A percentile compares a stretch with the other conserved stretches of the same genome.
These are phyloP conservation scores for Calypte anna DNA, from an alignment of 2,113 vertebrate genomes.

Conservation along the genomic window DNA sequence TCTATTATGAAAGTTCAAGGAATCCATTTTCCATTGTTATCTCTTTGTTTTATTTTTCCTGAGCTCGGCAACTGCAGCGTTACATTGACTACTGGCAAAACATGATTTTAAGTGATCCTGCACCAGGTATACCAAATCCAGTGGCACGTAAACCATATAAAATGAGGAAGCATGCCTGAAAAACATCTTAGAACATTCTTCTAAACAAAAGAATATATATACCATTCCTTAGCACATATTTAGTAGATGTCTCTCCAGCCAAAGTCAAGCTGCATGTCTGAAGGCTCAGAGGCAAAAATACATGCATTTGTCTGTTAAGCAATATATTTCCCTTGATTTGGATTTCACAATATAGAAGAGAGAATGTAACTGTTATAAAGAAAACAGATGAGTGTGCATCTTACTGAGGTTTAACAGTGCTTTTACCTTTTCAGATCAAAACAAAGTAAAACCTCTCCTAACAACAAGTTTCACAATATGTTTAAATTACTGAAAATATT, in stretches of 20 bases:
- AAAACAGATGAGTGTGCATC: background rate
- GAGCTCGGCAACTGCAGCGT: background rate
- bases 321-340: background rate
- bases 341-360: background rate
- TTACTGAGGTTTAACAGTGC: background rate
- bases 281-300: background rate
- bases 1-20: background rate
- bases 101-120: background rate
- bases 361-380: background rate
- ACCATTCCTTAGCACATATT: background rate
- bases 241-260: background rate
- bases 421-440: background rate
- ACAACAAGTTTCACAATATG: background rate
- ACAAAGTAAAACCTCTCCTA: background rate
- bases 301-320: background rate
- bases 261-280: background rate
- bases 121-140: background rate
- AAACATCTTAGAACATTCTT: background rate
- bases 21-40: background rate
- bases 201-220: background rate
- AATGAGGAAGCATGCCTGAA: background rate
- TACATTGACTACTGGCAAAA: background rate
- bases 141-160: background rate
- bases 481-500: background rate
- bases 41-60: background rate